These are phyloP conservation scores for Oplegnathus fasciatus DNA, from an alignment of 2,113 vertebrate genomes.

Conservation along the genomic window DNA sequence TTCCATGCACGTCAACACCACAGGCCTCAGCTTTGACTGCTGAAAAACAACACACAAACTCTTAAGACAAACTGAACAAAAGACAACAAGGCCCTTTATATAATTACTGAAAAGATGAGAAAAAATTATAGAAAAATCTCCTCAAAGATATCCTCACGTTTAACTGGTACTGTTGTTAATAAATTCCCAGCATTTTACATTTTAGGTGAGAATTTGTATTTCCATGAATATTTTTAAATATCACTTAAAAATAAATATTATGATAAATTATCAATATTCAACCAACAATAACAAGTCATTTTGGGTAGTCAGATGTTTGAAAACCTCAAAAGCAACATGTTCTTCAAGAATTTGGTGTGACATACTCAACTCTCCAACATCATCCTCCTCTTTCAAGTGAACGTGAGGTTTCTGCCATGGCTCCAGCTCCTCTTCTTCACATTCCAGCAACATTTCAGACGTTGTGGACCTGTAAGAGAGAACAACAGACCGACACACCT, in stretches of 20 bases:
- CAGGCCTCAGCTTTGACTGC: background rate
- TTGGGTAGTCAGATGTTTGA: background rate
- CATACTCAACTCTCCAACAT: slow-evolving; percentile 20
- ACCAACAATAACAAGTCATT: too few species aligned
- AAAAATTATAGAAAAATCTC: too few species aligned
- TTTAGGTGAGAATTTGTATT: too few species aligned
- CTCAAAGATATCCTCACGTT: background rate
- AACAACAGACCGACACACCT: background rate
- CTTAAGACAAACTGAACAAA: background rate
- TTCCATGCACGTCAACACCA: slow-evolving; percentile 2
- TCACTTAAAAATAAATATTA: too few species aligned
- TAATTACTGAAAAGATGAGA: background rate
- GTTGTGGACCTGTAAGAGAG: slow-evolving; percentile 1
- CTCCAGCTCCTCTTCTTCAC: slow-evolving; percentile 41
- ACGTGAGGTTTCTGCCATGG: slow-evolving; percentile 26
- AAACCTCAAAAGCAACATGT: background rate
- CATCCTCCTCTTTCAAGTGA: background rate
- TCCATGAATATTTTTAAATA: too few species aligned
- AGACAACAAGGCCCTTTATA: too few species aligned
- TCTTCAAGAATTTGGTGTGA: background rate
- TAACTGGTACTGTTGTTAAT: too few species aligned
- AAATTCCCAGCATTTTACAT: background rate
- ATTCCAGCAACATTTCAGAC: slow-evolving; percentile 27
- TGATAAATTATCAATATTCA: too few species aligned
- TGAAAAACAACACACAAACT: slow-evolving; percentile 2